Base-by-base conservation (phyloP, 2,888 invertebrate species). In the Anthophora plumipes region DNA sequence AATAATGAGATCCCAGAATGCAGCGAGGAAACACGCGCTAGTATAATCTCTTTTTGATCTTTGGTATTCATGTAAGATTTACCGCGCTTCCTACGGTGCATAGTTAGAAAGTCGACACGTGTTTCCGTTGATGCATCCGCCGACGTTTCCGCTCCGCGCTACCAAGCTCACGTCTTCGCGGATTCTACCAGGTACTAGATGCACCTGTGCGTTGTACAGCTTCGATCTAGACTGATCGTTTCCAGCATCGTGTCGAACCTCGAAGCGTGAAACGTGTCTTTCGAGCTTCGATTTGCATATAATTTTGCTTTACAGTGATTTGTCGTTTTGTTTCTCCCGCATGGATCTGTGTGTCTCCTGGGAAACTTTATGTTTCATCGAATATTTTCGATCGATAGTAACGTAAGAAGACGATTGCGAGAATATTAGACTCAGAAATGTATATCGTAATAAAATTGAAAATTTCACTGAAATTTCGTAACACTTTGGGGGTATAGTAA, bases 61-160 rank as follows among this genome's bases (percentile, higher is more conserved):
- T 70, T 70, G 52, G 64, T 54, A 70, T 80, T 79, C 80, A 48
- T 37, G 41, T 46, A 64, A 73, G 73, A 80, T 73, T 74, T 80
- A 79, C 64, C 20, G 50, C 68, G 61, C 11, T 68, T 73, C 64
- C 79, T 54, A 60, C 48, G 66, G 20, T 17, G 52, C 52, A 39
- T 71, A 48, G 82, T 80, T 82, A 68, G 76, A 71, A 81, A 82
- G 76, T 82, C 76, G 75, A 76, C 66, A 41, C 76, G 43, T 66
- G 74, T 64, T 73, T 74, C 68, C 80, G 67, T 60, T 79, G 59
- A 64, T 37, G 64, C 66, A 71, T 76, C 80, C 81, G 81, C 63
- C 71, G 70, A 63, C 81, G 66, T 76, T 68, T 71, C 82, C 76
- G 78, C 57, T 72, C 50, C n/a, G 67, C 50, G 43, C 25, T 68